Conservation (phyloP, 2,113 vertebrate species). For the Catharus minimus region DNA sequence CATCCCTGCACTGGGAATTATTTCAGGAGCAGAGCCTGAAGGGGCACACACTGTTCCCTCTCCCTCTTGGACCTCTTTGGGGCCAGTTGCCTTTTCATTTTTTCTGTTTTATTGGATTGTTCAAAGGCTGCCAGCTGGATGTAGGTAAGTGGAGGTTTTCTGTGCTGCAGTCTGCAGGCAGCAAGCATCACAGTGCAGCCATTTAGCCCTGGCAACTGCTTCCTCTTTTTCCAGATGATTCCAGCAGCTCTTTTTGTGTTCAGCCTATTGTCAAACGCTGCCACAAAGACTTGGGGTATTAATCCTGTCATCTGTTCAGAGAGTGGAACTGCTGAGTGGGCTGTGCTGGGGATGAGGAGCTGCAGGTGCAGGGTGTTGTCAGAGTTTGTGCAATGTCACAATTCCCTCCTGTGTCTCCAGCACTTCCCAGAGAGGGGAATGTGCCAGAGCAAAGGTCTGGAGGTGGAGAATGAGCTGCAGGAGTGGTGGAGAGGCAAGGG, state of each 20-base stretch:
- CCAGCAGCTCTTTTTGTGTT: conserved; percentile 45
- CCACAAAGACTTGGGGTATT: conserved; percentile 7
- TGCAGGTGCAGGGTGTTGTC: neutral
- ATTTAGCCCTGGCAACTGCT: conserved; percentile 34
- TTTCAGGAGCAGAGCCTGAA: neutral
- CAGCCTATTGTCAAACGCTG: neutral
- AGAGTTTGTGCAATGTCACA: neutral
- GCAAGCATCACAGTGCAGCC: neutral
- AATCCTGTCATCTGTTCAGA: neutral
- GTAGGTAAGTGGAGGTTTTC: neutral
- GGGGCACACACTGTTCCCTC: neutral
- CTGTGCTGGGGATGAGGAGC: neutral
- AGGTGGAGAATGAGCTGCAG: neutral
- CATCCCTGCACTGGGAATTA: neutral
- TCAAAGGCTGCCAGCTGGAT: conserved; percentile 18
- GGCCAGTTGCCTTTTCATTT: neutral
- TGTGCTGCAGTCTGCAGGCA: conserved; percentile 31
- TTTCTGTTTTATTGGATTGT: neutral
- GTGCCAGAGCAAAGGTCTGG: neutral
- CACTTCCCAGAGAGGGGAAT: neutral
- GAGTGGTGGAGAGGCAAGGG: neutral
- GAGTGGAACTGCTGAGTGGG: conserved; percentile 37
- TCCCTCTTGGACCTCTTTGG: neutral
- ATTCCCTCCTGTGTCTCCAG: neutral
- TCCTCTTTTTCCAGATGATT: conserved; percentile 55